Evolutionary conservation across 2,888 invertebrate species (phyloP).

Genomic region (Brenthis hecate): DNA sequence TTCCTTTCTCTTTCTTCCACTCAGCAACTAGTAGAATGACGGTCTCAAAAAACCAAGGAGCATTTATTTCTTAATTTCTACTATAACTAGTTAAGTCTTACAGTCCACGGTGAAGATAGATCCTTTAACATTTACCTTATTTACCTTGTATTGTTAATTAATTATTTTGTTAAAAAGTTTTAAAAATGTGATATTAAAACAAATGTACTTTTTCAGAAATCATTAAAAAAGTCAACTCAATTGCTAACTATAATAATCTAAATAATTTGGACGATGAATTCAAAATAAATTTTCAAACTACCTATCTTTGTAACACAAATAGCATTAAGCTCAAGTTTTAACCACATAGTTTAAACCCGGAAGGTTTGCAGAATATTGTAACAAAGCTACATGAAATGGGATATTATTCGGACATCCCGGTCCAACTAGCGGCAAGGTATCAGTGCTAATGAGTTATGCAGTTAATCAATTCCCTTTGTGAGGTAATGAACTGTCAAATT

Average conservation of each 20-base stretch:
- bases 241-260: background rate
- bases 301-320: constrained; percentile 58
- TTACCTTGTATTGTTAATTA: too few species aligned
- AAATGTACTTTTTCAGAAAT: too few species aligned
- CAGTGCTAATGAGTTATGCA: constrained; percentile 2
- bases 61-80: too few species aligned
- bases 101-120: too few species aligned
- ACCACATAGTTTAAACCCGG: constrained; percentile 55
- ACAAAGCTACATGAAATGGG: constrained; percentile 59
- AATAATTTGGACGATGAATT: constrained; percentile 13
- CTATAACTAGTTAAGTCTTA: too few species aligned
- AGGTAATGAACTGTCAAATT: constrained; percentile 2
- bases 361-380: constrained; percentile 58
- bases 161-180: too few species aligned
- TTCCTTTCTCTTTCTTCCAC: too few species aligned
- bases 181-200: too few species aligned
- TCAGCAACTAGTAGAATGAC: too few species aligned
- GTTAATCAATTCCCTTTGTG: constrained; percentile 12
- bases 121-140: too few species aligned
- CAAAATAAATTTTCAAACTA: constrained; percentile 2
- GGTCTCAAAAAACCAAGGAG: too few species aligned
- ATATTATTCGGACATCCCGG: constrained; percentile 21
- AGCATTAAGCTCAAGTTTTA: constrained; percentile 72
- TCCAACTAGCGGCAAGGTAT: constrained; percentile 13
- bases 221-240: background rate